Percentiles rank a stretch among this genome's conserved stretches.
These are phyloP conservation scores for Lepilemur septentrionalis DNA, from an alignment of 2,797 vertebrate genomes.

Conservation along the genomic window DNA sequence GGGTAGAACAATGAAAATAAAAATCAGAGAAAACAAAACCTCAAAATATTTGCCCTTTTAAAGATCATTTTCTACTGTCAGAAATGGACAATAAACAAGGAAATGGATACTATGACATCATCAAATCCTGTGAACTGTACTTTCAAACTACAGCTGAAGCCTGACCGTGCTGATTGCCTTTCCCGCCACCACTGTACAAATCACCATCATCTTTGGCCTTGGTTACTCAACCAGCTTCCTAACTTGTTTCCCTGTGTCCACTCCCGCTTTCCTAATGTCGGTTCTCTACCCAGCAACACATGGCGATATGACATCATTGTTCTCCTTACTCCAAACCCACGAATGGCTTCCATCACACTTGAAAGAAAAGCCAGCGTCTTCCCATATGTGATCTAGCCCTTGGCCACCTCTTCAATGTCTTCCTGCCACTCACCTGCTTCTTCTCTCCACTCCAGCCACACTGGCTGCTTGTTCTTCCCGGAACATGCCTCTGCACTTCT, in stretches of 20 bases:
- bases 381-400: background rate
- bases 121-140: background rate
- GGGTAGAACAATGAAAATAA: background rate
- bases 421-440: background rate
- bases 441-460: background rate
- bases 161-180: background rate
- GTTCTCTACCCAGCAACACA: background rate
- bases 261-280: background rate
- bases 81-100: background rate
- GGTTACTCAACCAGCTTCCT: background rate
- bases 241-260: background rate
- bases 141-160: background rate
- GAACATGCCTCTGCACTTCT: background rate
- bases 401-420: background rate
- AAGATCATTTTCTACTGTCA: background rate
- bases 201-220: background rate
- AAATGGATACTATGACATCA: background rate
- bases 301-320: background rate
- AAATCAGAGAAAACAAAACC: background rate
- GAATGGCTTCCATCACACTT: background rate
- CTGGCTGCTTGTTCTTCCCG: background rate
- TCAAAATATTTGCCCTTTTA: background rate
- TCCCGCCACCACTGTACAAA: background rate
- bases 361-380: background rate
- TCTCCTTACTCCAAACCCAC: background rate